Base-by-base conservation (phyloP, 2,888 invertebrate genomes). In the Patella caerulea region DNA sequence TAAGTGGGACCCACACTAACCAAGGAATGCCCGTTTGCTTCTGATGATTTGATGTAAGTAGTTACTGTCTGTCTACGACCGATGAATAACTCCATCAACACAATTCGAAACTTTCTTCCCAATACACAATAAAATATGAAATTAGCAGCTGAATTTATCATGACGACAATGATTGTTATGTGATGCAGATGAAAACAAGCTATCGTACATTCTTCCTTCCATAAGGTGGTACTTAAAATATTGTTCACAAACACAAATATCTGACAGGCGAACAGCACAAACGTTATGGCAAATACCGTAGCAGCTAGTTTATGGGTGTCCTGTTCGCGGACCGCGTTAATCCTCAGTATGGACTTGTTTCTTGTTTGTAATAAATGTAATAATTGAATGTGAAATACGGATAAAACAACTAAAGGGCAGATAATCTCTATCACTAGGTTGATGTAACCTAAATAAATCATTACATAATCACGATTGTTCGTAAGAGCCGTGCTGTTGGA, bases 41-140 rank as follows among this genome's bases (percentile, higher is more conserved):
- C 65, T 11, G 65, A 65, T 19, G 65, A 65, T 19, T 65, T 65
- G 11, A 65, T 65, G 45, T 45, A 45, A 3, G 19, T 65, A 9
- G 24, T 19, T 24, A 24, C 24, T 19, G 65, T 65, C 19, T 11
- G 19, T 65, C 65, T 19, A 24, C 65, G 65, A 65, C 65, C 65
- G 12, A 65, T 11, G 11, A 65, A 19, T 24, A 65, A 65, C 19
- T 65, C 65, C 19, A 81, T 69, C 24, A 88, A 85, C 24, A 86
- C 84, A 76, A 83, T 77, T 24, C 89, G 83, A 81, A 89, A 89
- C 79, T 89, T 89, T 79, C 84, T 82, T 14, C 89, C 89, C 78
- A 89, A 89, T 56, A 88, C 83, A 73, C 88, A 88, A 83, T 88
- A 89, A 29, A 89, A 83, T 69, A 87, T 74, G 76, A 89, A 88